Percentiles rank a stretch among this genome's conserved stretches.
Evolutionary conservation across 92 coral and sea anemone species (phyloP).

Genomic region (Zoanthus sociatus): DNA sequence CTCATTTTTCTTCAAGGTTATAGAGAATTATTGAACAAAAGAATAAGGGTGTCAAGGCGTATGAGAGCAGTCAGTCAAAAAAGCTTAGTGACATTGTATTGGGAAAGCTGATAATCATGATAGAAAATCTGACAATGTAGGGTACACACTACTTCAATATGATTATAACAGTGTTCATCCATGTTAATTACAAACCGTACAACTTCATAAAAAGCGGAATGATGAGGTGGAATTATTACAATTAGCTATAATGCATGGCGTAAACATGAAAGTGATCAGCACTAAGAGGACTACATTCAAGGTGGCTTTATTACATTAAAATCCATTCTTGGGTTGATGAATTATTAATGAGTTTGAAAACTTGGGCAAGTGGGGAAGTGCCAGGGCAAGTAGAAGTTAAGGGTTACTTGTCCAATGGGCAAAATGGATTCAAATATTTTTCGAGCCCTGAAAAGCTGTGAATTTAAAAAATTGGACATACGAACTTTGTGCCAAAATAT

Average conservation of each 20-base stretch:
- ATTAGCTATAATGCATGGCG: background rate
- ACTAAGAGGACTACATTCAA: slow-evolving; percentile 21
- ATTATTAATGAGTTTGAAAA: slow-evolving; percentile 37
- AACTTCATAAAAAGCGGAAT: slow-evolving; percentile 14
- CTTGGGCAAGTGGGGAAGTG: slow-evolving; percentile 9
- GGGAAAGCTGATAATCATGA: background rate
- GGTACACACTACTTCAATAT: background rate
- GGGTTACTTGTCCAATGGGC: background rate
- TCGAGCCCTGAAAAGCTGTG: background rate
- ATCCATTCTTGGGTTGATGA: slow-evolving; percentile 30
- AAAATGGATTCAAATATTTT: background rate
- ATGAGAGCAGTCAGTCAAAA: background rate
- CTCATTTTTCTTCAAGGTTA: background rate
- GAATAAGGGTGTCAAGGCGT: slow-evolving; percentile 3
- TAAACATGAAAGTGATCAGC: slow-evolving; percentile 45
- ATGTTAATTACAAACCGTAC: background rate
- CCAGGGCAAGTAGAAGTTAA: slow-evolving; percentile 30
- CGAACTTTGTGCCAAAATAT: too few species aligned
- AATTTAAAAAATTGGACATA: too few species aligned
- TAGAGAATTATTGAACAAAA: background rate
- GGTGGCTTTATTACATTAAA: slow-evolving; percentile 39
- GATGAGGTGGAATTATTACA: slow-evolving; percentile 35
- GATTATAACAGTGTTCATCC: background rate
- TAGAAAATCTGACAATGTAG: background rate
- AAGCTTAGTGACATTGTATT: background rate